Base-by-base conservation (phyloP, 2,113 vertebrate genomes). In the Chaenogobius annularis region DNA sequence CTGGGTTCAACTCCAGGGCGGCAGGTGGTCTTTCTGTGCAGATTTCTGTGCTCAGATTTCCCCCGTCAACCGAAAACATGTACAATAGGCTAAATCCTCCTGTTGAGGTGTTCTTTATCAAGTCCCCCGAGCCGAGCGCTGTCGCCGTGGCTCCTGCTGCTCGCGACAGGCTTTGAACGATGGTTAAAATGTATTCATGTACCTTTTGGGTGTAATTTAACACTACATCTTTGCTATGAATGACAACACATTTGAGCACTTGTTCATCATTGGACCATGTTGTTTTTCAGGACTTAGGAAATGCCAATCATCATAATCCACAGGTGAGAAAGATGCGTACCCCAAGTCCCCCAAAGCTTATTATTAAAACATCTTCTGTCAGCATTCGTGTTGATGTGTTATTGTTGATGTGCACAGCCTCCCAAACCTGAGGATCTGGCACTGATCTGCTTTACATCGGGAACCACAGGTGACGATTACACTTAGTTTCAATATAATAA, bases 391-490 rank as follows among this genome's bases (percentile, higher is more conserved):
- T 72, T 43, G 14, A 81, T 58, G 67, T 82, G 48, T 87, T 48
- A 69, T 82, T 61, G 23, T 35, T 17, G 23, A 35, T 85, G 48
- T 68, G 80, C 83, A 31, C 83, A 95, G 94, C 91, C 91, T 6
- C 93, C 94, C 11, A 87, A 78, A 77, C 82, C 93, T 54, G 87
- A 92, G 0, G 93, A 95, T 78, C 77, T 94, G 0, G 94, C 93
- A 10, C 58, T 95, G n/a, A 77, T 95, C 83, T 94, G 94, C 88
- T 95, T 94, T 69, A 95, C 94, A 47, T 94, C 93, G 66, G 94
- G 94, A 85, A 95, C 94, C 62, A 95, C 94, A 91, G 94, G 94
- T 94, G 77, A 58, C 7, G 0, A 0, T 10, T 15, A 10, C 19
- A 0, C 65, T 26, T 31, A n/a, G 43, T 55, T 61, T 23, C 13